phyloP scores from a whole-genome alignment of 2,888 invertebrate species.

The Cryptus viduatorius region DNA sequence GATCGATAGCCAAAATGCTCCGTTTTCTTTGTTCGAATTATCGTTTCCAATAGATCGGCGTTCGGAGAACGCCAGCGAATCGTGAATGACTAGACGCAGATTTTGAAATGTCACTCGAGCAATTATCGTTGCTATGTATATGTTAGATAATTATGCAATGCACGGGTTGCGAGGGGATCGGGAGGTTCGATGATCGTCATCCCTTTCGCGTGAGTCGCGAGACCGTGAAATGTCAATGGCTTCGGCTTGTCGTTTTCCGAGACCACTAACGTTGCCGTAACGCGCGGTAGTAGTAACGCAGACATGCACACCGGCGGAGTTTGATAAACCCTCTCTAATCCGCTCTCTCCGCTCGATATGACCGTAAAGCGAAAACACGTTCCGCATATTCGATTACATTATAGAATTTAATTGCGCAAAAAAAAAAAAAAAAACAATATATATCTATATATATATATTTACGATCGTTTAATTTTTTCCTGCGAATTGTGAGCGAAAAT shows the following conservation, averaged over 20 bases:
- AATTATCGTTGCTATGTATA: slow-evolving; percentile 73
- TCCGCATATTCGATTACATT: slow-evolving; percentile 56
- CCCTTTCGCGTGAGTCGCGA: slow-evolving; percentile 73
- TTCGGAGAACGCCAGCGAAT: slow-evolving; percentile 27
- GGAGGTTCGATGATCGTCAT: slow-evolving; percentile 71
- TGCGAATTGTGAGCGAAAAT: too few species aligned
- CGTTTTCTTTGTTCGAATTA: neutral
- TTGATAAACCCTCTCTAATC: slow-evolving; percentile 66
- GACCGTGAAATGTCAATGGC: slow-evolving; percentile 80
- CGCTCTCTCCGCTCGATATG: slow-evolving; percentile 60
- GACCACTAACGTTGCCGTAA: slow-evolving; percentile 71
- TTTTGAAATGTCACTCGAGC: slow-evolving; percentile 76
- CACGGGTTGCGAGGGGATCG: slow-evolving; percentile 17
- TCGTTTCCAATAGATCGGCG: neutral
- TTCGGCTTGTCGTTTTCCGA: slow-evolving; percentile 67
- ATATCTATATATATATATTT: neutral
- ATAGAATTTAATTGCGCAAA: slow-evolving; percentile 49
- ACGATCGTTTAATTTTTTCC: too few species aligned
- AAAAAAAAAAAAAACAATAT: slow-evolving; percentile 17
- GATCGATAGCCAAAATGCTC: too few species aligned
- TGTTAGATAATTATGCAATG: slow-evolving; percentile 75
- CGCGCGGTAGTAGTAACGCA: slow-evolving; percentile 14
- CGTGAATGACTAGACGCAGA: slow-evolving; percentile 13
- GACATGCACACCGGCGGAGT: slow-evolving; percentile 52
- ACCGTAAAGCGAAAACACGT: slow-evolving; percentile 53